A percentile compares a stretch with the other conserved stretches of the same genome.
phyloP scores from a whole-genome alignment of 2,888 invertebrate genomes.

The Parasteatoda lunata region DNA sequence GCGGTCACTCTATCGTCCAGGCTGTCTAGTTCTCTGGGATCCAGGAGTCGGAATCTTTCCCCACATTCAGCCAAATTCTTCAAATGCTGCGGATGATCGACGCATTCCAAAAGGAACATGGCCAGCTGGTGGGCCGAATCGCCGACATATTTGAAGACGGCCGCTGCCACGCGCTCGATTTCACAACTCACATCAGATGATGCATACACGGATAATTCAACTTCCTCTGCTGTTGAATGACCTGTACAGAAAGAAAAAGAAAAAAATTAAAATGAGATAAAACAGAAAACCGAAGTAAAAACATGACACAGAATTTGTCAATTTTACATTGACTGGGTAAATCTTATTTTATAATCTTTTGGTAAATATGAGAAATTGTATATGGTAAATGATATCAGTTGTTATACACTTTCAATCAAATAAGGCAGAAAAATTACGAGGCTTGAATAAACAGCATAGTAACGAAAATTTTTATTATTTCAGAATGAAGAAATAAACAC shows the following conservation, averaged over 20 bases:
- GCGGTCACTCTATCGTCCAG: constrained; percentile 52
- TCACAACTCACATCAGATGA: constrained; percentile 13
- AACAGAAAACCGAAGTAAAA: too few species aligned
- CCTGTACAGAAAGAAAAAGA: constrained; percentile 16
- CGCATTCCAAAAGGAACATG: constrained; percentile 49
- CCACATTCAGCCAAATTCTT: constrained; percentile 41
- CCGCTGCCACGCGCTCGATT: constrained; percentile 16
- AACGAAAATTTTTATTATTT: too few species aligned
- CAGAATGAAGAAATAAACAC: too few species aligned
- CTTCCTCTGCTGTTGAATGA: constrained; percentile 45
- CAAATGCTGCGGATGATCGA: constrained; percentile 29
- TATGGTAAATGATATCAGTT: too few species aligned
- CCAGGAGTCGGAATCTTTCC: constrained; percentile 14
- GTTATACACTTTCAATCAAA: too few species aligned
- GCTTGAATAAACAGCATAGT: too few species aligned
- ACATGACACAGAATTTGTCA: too few species aligned
- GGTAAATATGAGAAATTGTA: too few species aligned
- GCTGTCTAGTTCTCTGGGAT: constrained; percentile 28
- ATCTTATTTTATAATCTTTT: too few species aligned
- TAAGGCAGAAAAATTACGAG: too few species aligned
- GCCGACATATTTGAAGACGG: constrained; percentile 50
- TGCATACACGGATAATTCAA: constrained; percentile 39
- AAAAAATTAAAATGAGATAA: too few species aligned
- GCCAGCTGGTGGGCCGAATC: constrained; percentile 67
- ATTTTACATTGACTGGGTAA: too few species aligned